These are phyloP conservation scores for Clavelina lepadiformis DNA, from an alignment of 23 tunicate species.

Conservation along the genomic window DNA sequence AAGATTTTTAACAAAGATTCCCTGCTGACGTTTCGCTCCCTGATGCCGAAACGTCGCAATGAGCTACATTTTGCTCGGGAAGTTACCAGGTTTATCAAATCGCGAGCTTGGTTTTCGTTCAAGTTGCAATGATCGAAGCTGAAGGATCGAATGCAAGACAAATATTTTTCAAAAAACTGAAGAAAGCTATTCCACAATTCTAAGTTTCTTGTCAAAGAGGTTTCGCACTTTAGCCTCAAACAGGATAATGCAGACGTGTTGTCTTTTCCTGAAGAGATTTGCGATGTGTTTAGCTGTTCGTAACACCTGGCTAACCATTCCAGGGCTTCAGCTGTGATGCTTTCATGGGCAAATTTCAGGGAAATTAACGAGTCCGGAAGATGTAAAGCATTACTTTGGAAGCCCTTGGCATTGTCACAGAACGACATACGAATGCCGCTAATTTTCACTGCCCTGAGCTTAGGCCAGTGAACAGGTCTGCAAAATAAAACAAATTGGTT, in stretches of 20 bases:
- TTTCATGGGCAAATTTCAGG: conserved; percentile 29
- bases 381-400: neutral
- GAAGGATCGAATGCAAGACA: conserved; percentile 2
- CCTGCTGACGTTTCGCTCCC: conserved; percentile 15
- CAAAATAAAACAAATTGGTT: conserved; percentile 1
- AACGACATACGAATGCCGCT: conserved; percentile 22
- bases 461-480: conserved; percentile 22
- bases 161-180: neutral
- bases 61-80: neutral
- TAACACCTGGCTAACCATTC: conserved; percentile 17
- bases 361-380: conserved; percentile 6
- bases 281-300: too few species aligned
- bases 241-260: neutral
- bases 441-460: conserved; percentile 15
- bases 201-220: neutral
- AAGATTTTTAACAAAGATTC: conserved; percentile 6
- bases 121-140: conserved; percentile 27
- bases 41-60: conserved; percentile 5
- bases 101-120: conserved; percentile 10
- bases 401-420: neutral
- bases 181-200: neutral
- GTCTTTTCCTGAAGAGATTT: too few species aligned
- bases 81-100: neutral
- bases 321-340: conserved; percentile 20
- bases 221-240: conserved; percentile 21